A percentile compares a stretch with the other conserved stretches of the same genome.
phyloP scores from a whole-genome alignment of 2,113 vertebrate genomes.

The Malurus cyaneus region DNA sequence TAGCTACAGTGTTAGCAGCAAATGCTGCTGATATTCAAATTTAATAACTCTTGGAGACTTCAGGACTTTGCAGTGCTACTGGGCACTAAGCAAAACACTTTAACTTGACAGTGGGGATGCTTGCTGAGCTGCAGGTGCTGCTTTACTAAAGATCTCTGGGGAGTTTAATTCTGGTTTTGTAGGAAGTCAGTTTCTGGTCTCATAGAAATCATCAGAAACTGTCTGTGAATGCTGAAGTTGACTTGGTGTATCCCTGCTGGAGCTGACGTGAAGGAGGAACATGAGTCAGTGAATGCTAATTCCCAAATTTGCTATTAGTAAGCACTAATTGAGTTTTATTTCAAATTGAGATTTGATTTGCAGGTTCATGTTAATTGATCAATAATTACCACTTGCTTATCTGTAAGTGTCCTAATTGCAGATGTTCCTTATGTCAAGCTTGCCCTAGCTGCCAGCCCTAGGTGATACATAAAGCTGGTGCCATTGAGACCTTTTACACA shows the following conservation, averaged over 20 bases:
- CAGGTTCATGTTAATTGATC: conserved; percentile 20
- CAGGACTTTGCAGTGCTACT: neutral
- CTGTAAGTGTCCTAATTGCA: neutral
- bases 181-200: neutral
- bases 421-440: neutral
- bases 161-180: neutral
- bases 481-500: neutral
- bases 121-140: neutral
- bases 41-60: neutral
- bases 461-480: neutral
- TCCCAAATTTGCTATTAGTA: neutral
- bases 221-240: neutral
- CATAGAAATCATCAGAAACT: neutral
- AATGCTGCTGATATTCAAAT: neutral
- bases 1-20: neutral
- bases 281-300: neutral
- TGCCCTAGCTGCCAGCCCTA: neutral
- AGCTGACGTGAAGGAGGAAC: neutral
- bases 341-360: conserved; percentile 18
- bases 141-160: neutral
- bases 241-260: neutral
- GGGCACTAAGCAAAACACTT: neutral
- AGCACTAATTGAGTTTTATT: conserved; percentile 46
- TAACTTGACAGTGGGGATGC: neutral
- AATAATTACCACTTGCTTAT: conserved; percentile 3